A percentile compares a stretch with the other conserved stretches of the same genome.
phyloP scores from a whole-genome alignment of 1,140 invertebrate genomes.

The Panulirus ornatus region DNA sequence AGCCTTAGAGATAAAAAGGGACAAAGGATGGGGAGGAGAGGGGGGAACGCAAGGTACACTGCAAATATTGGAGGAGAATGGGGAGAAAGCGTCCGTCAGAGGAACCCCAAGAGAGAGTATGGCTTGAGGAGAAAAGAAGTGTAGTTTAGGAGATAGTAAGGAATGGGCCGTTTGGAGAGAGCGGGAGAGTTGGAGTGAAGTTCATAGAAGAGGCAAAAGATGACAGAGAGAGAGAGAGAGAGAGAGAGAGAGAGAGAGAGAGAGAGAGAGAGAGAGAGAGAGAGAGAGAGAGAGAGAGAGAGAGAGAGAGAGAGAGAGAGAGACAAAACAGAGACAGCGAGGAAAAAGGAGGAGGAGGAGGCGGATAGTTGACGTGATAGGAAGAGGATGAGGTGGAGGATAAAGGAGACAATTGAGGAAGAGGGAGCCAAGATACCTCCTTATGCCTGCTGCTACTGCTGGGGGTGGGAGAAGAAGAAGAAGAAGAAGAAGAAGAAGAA shows the following conservation, averaged over 20 bases:
- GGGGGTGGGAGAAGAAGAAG: not conserved
- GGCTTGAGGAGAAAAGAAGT: no score
- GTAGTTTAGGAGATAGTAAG: not conserved
- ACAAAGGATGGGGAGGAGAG: no score
- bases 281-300: not conserved
- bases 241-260: slow-evolving; percentile 5
- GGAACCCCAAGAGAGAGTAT: no score
- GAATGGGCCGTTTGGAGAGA: not conserved
- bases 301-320: slow-evolving; percentile 3
- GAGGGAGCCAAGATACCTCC: no score
- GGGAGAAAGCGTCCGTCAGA: no score
- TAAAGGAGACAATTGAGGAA: no score
- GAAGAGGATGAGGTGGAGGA: not conserved
- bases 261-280: not conserved
- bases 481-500: not conserved
- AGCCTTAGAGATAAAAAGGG: no score
- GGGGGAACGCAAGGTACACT: no score
- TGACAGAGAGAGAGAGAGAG: slow-evolving; percentile 5
- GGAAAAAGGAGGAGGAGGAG: not conserved
- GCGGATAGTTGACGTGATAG: not conserved
- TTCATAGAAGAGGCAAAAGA: not conserved
- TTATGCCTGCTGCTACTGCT: no score
- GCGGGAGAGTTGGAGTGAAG: not conserved
- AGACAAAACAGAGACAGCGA: slow-evolving; percentile 15
- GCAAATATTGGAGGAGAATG: no score